A percentile compares a stretch with the other conserved stretches of the same genome.
phyloP scores from a whole-genome alignment of 2,888 invertebrate species.

The Sphaeridia pumilis region DNA sequence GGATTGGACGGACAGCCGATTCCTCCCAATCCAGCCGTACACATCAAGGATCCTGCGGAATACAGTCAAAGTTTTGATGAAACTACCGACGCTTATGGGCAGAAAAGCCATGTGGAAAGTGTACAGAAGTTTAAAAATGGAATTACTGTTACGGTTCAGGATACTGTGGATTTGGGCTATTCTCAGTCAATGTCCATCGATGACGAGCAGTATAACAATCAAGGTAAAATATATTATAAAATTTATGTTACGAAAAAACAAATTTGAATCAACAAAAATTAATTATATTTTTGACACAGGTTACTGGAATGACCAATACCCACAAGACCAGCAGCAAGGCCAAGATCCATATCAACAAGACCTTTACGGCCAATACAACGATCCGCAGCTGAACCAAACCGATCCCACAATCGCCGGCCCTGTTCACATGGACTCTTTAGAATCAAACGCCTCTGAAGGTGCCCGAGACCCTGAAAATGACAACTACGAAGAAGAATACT shows the following conservation, averaged over 20 bases:
- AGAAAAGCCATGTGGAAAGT: neutral
- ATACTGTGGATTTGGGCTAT: slow-evolving; percentile 18
- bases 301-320: slow-evolving; percentile 1
- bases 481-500: slow-evolving; percentile 35
- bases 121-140: slow-evolving; percentile 16
- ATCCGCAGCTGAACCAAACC: slow-evolving; percentile 11
- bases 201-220: slow-evolving; percentile 10
- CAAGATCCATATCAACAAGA: slow-evolving; percentile 18
- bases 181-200: slow-evolving; percentile 16
- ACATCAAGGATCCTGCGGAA: neutral
- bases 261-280: too few relatives aligned
- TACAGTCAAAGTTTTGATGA: slow-evolving; percentile 9
- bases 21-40: neutral
- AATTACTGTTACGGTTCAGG: slow-evolving; percentile 15
- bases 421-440: slow-evolving; percentile 35
- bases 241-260: neutral
- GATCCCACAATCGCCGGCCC: slow-evolving; percentile 23
- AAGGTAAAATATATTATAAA: slow-evolving; percentile 3
- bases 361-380: slow-evolving; percentile 31
- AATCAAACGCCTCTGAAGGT: slow-evolving; percentile 32
- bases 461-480: slow-evolving; percentile 28
- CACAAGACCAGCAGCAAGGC: slow-evolving; percentile 4
- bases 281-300: neutral
- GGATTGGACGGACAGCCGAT: slow-evolving; percentile 18
- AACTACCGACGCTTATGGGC: neutral